A percentile compares a stretch with the other conserved stretches of the same genome.
These are phyloP conservation scores for Cryptophagus acutangulus DNA, from an alignment of 2,888 invertebrate genomes.

Conservation along the genomic window DNA sequence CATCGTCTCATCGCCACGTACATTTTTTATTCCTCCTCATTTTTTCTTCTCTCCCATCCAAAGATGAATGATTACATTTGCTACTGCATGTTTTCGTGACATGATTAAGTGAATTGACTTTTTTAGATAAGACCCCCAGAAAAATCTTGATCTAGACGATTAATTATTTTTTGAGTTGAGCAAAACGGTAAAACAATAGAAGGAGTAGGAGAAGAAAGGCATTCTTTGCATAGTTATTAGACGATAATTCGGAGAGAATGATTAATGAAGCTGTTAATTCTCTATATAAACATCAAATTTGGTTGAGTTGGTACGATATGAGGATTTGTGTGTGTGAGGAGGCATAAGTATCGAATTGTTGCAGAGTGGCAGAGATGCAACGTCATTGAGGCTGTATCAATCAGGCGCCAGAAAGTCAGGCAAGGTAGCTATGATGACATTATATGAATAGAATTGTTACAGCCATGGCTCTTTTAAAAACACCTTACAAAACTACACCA, in stretches of 20 bases:
- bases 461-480: too few relatives aligned
- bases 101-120: constrained; percentile 27
- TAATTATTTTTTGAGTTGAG: too few relatives aligned
- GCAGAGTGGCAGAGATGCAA: constrained; percentile 14
- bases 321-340: constrained; percentile 16
- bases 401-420: constrained; percentile 26
- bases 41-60: neutral
- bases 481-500: too few relatives aligned
- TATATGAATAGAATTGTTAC: neutral
- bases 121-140: constrained; percentile 18
- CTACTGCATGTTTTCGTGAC: constrained; percentile 21
- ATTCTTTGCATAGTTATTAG: too few relatives aligned
- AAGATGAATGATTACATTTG: constrained; percentile 25
- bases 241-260: too few relatives aligned
- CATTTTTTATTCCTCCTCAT: neutral
- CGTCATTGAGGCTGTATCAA: constrained; percentile 26
- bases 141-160: too few relatives aligned
- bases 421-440: constrained; percentile 25
- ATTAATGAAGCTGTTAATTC: constrained; percentile 28
- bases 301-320: constrained; percentile 7
- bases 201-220: too few relatives aligned
- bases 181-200: too few relatives aligned
- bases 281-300: constrained; percentile 23
- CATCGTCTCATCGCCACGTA: constrained; percentile 20
- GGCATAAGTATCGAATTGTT: constrained; percentile 9